Evolutionary conservation across 2,888 invertebrate species (phyloP), one percentile per base, ranked within the genome.

Genomic region (Cyaniris semiargus): DNA sequence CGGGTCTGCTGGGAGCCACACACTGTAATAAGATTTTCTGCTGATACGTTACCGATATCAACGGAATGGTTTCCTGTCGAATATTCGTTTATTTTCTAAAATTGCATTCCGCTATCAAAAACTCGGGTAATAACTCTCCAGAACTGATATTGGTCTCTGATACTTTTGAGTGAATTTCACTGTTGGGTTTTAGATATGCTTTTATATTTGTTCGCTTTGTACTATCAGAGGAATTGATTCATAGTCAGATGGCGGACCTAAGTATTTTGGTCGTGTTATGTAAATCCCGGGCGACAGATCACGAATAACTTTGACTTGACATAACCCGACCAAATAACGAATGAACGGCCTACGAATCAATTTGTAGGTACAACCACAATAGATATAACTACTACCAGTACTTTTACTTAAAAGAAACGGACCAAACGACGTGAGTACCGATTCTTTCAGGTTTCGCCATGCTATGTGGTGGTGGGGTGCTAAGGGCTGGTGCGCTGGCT

Each of bases 11-110:
- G 66, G 66, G 66, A 66, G 38, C 38, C 34, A 21, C 38, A n/a
- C 5, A 44, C 38, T 21, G 74, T 74, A 74, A 74, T 74, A 72
- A 38, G 74, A 74, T 48, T 48, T 74, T 74, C 48, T 27, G 74
- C 74, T 48, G 74, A 74, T 74, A 74, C 74, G 74, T 74, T 48
- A 53, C 27, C 23, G 74, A 48, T 74, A 27, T 44, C 48, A 27
- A 74, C 21, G 10, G 23, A 48, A 48, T 74, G 48, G 48, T 23
- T 48, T 27, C 23, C 48, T 23, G 74, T 48, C 48, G 74, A 74
- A 74, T 74, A 74, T 74, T 74, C 34, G 71, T 38, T 71, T 71
- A 34, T 38, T 71, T 71, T 71, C 38, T 71, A 71, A 38, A 71
- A 71, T 71, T 71, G 38, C 71, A 71, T 71, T 38, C 34, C 71